Percentiles rank a stretch among this genome's conserved stretches.
Conservation (phyloP, 2,797 vertebrate genomes). For the Tympanoctomys barrerae region DNA sequence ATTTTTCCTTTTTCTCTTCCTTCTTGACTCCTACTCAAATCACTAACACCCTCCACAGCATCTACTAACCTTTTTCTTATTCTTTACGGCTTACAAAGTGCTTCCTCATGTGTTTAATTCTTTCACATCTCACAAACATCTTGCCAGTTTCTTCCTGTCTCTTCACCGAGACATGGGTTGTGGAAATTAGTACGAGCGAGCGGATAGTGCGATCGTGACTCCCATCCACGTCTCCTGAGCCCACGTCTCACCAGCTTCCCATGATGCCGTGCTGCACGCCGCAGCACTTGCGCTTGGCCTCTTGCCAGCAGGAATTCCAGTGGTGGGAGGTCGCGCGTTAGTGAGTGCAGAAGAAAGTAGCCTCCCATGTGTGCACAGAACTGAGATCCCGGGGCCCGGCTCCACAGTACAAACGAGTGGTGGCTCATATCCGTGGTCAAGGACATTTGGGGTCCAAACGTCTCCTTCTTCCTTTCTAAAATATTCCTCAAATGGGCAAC, state of each 20-base stretch:
- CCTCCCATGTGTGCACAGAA: not conserved
- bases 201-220: not conserved
- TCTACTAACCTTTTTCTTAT: not conserved
- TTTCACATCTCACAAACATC: not conserved
- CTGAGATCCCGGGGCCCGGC: not conserved
- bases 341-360: not conserved
- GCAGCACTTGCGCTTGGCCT: not conserved
- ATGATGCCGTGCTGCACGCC: not conserved
- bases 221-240: not conserved
- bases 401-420: not conserved
- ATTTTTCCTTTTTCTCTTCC: not conserved
- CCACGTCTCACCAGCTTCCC: not conserved
- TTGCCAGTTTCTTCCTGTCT: not conserved
- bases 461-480: slow-evolving; percentile 49
- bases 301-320: not conserved
- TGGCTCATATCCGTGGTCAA: not conserved
- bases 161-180: not conserved
- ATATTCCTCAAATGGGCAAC: not conserved
- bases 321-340: not conserved
- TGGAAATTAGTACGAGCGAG: not conserved
- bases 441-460: not conserved
- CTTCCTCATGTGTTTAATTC: slow-evolving; percentile 3
- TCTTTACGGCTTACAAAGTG: not conserved
- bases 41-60: not conserved
- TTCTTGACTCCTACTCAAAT: not conserved